These are phyloP conservation scores for Pecten maximus DNA, from an alignment of 2,888 invertebrate genomes.

Conservation along the genomic window DNA sequence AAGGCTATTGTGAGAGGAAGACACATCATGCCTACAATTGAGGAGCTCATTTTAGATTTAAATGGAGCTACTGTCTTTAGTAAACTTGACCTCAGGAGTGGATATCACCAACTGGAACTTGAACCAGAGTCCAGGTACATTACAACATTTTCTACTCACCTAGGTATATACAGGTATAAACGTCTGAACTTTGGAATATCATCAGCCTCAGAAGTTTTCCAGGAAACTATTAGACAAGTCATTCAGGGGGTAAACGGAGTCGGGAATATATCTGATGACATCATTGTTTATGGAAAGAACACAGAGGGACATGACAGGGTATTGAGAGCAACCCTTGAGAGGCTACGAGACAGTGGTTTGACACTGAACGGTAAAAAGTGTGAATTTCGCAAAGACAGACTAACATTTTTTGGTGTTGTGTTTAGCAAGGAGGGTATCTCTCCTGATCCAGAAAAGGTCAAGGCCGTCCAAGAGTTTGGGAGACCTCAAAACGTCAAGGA, in stretches of 20 bases:
- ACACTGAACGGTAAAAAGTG: conserved; percentile 59
- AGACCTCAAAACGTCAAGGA: conserved; percentile 58
- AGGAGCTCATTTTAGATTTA: conserved; percentile 58
- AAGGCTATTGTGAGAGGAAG: conserved; percentile 56
- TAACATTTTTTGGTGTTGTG: conserved; percentile 57
- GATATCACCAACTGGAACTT: conserved; percentile 58
- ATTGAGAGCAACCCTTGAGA: conserved; percentile 49
- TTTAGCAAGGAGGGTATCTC: conserved; percentile 51
- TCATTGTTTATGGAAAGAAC: conserved; percentile 58
- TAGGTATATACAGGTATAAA: conserved; percentile 60
- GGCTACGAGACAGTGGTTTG: conserved; percentile 50
- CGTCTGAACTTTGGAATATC: conserved; percentile 61
- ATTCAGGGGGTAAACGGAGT: conserved; percentile 52
- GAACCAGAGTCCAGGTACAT: conserved; percentile 51
- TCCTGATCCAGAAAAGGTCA: conserved; percentile 58
- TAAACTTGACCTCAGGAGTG: conserved; percentile 53
- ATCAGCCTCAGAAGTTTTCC: conserved; percentile 60
- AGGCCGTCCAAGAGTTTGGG: conserved; percentile 54
- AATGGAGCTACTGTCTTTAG: conserved; percentile 54
- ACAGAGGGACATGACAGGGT: conserved; percentile 57
- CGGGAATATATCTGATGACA: conserved; percentile 64
- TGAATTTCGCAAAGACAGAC: conserved; percentile 51
- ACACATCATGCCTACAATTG: conserved; percentile 55
- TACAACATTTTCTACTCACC: conserved; percentile 57
- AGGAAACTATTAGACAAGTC: conserved; percentile 54